Conservation (phyloP, 2,797 vertebrate genomes). For the Microchirus variegatus region DNA sequence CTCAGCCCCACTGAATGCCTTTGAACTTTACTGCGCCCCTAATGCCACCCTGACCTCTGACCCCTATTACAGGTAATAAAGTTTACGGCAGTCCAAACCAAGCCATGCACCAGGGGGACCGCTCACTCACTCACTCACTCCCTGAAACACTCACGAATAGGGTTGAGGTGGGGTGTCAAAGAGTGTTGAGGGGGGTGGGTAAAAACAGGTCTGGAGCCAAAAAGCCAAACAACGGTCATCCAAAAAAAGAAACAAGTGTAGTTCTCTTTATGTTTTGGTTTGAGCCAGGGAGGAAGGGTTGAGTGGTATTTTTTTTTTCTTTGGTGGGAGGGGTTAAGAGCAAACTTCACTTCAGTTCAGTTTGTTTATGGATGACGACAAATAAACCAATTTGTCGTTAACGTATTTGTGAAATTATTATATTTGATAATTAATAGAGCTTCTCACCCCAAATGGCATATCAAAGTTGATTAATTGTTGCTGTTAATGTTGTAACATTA, state of each 20-base stretch:
- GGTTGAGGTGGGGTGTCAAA: slow-evolving; percentile 59
- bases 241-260: slow-evolving; percentile 60
- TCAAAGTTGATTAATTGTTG: slow-evolving; percentile 78
- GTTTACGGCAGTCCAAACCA: slow-evolving; percentile 98
- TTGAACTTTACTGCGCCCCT: slow-evolving; percentile 97
- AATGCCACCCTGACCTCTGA: slow-evolving; percentile 93
- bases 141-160: slow-evolving; percentile 77
- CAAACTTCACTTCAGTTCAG: slow-evolving; percentile 49
- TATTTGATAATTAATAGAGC: slow-evolving; percentile 38
- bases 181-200: slow-evolving; percentile 30
- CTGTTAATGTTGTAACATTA: slow-evolving; percentile 77
- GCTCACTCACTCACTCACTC: slow-evolving; percentile 58
- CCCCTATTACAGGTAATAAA: slow-evolving; percentile 99
- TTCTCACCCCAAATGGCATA: slow-evolving; percentile 60
- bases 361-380: slow-evolving; percentile 45
- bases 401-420: slow-evolving; percentile 46
- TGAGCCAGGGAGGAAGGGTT: slow-evolving; percentile 30
- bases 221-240: slow-evolving; percentile 83
- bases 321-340: slow-evolving; percentile 33
- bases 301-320: slow-evolving; percentile 13
- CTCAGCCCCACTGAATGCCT: slow-evolving; percentile 90
- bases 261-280: slow-evolving; percentile 55
- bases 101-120: slow-evolving; percentile 93
- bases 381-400: slow-evolving; percentile 45
- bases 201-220: slow-evolving; percentile 77